Base-by-base conservation (phyloP, 2,797 vertebrate species). In the Anguilla obscura region DNA sequence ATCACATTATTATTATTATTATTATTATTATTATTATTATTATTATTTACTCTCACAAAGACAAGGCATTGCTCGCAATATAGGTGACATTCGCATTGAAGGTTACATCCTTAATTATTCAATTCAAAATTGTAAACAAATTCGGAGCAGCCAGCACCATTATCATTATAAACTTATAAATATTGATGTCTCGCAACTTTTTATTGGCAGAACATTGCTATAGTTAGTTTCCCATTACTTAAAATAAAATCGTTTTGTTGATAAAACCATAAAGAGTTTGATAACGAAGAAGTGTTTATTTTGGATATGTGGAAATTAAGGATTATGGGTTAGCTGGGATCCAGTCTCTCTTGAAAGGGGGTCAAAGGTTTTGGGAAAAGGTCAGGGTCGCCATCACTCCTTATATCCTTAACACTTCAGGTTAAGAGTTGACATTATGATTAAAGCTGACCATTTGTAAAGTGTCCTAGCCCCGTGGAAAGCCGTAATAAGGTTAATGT, bases 401-500 rank as follows among this genome's bases (percentile, higher is more conserved):
- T 95, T 95, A 95, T 95, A 90, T 91, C 91, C 89, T 94, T 95
- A 95, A 96, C 95, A 96, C 94, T 95, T 95, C 92, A 95, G 96
- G 96, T 97, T 97, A 97, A 96, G 96, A 95, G 95, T 96, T 97
- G 97, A 98, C 97, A 97, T 93, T 95, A 96, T 97, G 96, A 97
- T 98, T 98, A 97, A 97, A 97, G 97, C 95, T 95, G 96, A 97
- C 96, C 96, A 98, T 98, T 98, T 97, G 97, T 98, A 97, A 98
- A 96, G 96, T 97, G 97, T 97, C 97, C 95, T 94, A 93, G 96
- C 95, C 96, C 95, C 94, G 95, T 93, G 94, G 95, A 96, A 96
- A 97, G 96, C 96, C 94, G 95, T 95, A 96, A 97, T 97, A 96
- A 97, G 97, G 97, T 97, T 98, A 98, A 98, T 98, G 96, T 94